A percentile compares a stretch with the other conserved stretches of the same genome.
Conservation (phyloP, 2,113 vertebrate species). For the Micronisus gabar region DNA sequence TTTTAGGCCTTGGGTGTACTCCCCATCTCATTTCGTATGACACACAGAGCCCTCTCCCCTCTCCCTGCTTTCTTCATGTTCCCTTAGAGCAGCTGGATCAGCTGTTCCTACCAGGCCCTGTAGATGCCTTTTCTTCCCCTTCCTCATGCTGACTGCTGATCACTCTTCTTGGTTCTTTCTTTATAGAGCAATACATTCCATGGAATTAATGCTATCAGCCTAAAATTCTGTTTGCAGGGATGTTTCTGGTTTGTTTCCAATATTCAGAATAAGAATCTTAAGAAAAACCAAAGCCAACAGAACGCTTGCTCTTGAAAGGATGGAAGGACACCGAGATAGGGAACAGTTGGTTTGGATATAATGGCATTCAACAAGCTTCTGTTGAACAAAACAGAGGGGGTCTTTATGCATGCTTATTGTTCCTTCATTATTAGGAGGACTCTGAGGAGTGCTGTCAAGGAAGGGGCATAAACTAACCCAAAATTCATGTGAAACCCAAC, state of each 20-base stretch:
- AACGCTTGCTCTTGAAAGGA: background rate
- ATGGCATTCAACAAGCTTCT: background rate
- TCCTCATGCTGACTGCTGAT: background rate
- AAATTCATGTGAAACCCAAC: background rate
- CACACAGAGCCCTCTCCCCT: background rate
- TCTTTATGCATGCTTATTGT: background rate
- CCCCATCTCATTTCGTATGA: fast-evolving
- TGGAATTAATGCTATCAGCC: background rate
- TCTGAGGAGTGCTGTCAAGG: background rate
- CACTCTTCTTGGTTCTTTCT: background rate
- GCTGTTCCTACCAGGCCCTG: background rate
- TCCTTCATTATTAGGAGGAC: background rate
- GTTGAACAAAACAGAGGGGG: background rate
- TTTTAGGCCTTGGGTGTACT: background rate
- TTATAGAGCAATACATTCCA: background rate
- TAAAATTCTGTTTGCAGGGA: background rate
- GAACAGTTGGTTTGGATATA: background rate
- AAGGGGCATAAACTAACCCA: background rate
- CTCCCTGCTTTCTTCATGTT: background rate
- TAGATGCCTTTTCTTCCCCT: background rate
- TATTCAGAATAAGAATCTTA: background rate
- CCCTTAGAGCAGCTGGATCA: background rate
- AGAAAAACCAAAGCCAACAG: background rate
- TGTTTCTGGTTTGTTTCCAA: background rate
- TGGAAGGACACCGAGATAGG: background rate